Evolutionary conservation across 2,113 vertebrate genomes (phyloP), one percentile per base, ranked within the genome.

Genomic region (Patagioenas fasciata): DNA sequence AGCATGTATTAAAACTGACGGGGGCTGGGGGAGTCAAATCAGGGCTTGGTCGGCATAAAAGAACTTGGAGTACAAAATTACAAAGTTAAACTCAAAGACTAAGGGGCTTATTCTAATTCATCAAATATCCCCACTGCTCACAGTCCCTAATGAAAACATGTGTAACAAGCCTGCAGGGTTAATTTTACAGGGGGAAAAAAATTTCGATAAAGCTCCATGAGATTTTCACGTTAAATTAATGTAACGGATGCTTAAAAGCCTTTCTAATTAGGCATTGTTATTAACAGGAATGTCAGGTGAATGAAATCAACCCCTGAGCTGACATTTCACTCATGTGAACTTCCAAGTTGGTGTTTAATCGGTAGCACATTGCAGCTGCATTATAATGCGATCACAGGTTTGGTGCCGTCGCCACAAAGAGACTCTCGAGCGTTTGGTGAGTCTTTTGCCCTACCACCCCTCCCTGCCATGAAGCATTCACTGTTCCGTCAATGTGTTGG

Each of bases 211-310:
- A 97, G 92, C 97, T 96, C 95, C 91, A 90, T 93, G 97, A 98
- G 97, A 97, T 97, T 97, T 98, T 97, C 91, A 73, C 20, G 13
- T 98, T 98, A 98, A 98, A 98, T 97, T 97, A 98, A 98, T 96
- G 96, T 98, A 97, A 97, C 85, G 97, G 96, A 97, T 98, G 97
- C 97, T 98, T 97, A 97, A 98, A 98, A 98, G 98, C 96, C 96
- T 97, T 95, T 96, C 97, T 98, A 98, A 98, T 98, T 98, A 98
- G 98, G 91, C 95, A 95, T 97, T 97, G 96, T 98, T 97, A 98
- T 97, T 97, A 98, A 95, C 95, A 80, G 97, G 93, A 95, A 95
- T 98, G 98, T 97, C 97, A 98, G 98, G 97, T 97, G 97, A 97
- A 97, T 94, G 96, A 95, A 96, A 96, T 97, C 96, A 95, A 95